Evolutionary conservation across 2,888 invertebrate species (phyloP).

Genomic region (Conomelus anceps): DNA sequence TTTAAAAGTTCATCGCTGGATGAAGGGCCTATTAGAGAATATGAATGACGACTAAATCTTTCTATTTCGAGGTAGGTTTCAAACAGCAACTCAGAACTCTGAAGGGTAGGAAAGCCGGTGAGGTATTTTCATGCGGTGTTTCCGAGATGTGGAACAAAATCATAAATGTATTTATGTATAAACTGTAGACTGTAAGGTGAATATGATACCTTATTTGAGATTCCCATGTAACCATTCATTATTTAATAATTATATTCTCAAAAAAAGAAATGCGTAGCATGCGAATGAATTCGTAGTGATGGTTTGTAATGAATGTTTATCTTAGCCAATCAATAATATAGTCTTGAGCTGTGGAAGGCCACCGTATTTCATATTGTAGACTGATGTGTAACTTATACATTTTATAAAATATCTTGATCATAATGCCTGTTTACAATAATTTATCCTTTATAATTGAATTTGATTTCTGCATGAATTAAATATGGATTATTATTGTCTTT

Average conservation of each 20-base stretch:
- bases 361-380: neutral
- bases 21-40: constrained; percentile 40
- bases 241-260: neutral
- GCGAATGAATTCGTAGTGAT: neutral
- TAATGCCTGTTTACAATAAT: neutral
- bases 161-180: neutral
- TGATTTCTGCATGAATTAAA: too few relatives aligned
- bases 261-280: neutral
- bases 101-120: neutral
- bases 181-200: too few relatives aligned
- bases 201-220: too few relatives aligned
- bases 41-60: constrained; percentile 87
- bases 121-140: neutral
- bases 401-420: too few relatives aligned
- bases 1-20: neutral
- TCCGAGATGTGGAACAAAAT: neutral
- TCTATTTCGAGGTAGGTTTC: constrained; percentile 71
- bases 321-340: neutral
- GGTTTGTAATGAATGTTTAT: neutral
- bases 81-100: too few relatives aligned
- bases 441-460: too few relatives aligned
- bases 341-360: neutral
- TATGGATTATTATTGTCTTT: too few relatives aligned
- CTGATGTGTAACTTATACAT: neutral
- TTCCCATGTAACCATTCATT: neutral